phyloP scores from a whole-genome alignment of 2,113 vertebrate genomes.

The Etheostoma spectabile region DNA sequence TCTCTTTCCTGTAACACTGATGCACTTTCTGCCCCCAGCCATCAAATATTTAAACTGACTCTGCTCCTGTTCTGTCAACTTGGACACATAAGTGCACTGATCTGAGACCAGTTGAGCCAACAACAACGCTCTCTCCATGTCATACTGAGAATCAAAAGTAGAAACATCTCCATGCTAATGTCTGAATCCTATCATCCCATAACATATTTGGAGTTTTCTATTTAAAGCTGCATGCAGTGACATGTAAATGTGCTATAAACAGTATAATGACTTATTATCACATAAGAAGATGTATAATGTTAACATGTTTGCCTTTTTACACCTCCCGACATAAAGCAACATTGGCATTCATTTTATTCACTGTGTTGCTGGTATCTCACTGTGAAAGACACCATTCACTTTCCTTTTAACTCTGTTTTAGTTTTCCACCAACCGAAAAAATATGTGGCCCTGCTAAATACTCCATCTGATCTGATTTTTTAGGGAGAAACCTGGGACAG shows the following conservation, averaged over 20 bases:
- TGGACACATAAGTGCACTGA: conserved; percentile 45
- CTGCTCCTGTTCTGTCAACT: conserved; percentile 28
- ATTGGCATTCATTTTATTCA: no score
- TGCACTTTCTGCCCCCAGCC: conserved; percentile 22
- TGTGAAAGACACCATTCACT: no score
- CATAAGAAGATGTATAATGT: not conserved
- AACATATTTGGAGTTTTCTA: not conserved
- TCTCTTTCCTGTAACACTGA: not conserved
- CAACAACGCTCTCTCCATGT: conserved; percentile 3
- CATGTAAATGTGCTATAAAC: not conserved
- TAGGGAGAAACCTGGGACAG: no score
- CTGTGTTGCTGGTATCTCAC: no score
- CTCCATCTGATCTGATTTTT: no score
- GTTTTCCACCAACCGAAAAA: no score
- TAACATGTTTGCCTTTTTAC: no score
- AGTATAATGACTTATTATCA: not conserved
- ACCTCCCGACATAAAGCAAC: no score
- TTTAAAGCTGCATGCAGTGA: not conserved
- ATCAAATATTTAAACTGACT: conserved; percentile 66
- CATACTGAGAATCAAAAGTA: not conserved
- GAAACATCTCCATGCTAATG: not conserved
- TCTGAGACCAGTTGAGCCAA: conserved; percentile 46
- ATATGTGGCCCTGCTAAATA: no score
- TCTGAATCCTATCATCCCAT: not conserved
- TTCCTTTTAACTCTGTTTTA: no score